Evolutionary conservation across 92 coral and sea anemone species (phyloP), one percentile per base, ranked within the genome.

Genomic region (Parazoanthus swiftii): DNA sequence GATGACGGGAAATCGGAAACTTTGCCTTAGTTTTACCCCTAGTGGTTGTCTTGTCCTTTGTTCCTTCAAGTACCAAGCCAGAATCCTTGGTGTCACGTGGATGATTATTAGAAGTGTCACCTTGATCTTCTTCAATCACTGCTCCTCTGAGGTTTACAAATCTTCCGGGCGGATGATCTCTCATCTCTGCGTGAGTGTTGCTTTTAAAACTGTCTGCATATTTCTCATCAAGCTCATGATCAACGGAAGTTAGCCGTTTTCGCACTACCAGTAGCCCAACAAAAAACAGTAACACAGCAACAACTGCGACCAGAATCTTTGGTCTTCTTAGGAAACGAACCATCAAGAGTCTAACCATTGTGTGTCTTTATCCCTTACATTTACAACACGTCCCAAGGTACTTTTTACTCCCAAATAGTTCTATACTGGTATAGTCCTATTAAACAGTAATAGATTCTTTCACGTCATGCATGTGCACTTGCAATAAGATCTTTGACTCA

Each of bases 251-350:
- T 6, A 70, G 16, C 37, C 42, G 75, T 50, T 73, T 71, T 84
- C 79, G 78, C 3, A 84, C 3, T 72, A 11, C 51, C 46, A 84
- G 18, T 33, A 84, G 7, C 18, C 87, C 87, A 36, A 23, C 79
- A 84, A 43, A 84, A 21, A 84, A 50, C 48, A 84, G 65, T 6
- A 84, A 46, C 3, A 84, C 16, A 4, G 43, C 87, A 50, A 71
- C 59, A 84, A 36, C 33, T 25, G 67, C 67, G 68, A 84, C 44
- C 67, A 84, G 42, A 23, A 84, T 46, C n/a, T 84, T 84, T 18
- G 79, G 79, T 23, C 79, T 84, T 71, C 87, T 79, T 26, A 84
- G 56, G 72, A 84, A 84, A 6, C 87, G 87, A 26, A 26, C 15
- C 44, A 37, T 71, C 54, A 84, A 16, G 33, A 84, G 38, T 84